Conservation (phyloP, 2,888 invertebrate genomes). For the Laspeyria flexula region DNA sequence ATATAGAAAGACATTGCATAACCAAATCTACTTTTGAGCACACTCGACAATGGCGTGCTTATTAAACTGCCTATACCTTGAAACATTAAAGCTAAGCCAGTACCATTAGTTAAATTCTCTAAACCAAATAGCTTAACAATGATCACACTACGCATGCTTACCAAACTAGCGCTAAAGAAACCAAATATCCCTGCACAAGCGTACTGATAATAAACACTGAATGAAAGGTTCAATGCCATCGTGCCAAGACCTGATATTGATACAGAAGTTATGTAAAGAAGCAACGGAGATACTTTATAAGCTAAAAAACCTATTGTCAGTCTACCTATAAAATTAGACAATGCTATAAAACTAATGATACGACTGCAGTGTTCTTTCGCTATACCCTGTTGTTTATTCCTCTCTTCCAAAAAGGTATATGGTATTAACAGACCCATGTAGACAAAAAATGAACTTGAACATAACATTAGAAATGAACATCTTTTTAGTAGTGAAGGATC, state of each 20-base stretch:
- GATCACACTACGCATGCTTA: constrained; percentile 65
- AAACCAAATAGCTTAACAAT: constrained; percentile 72
- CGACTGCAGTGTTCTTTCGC: not conserved
- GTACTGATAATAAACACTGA: constrained; percentile 67
- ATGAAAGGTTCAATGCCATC: constrained; percentile 42
- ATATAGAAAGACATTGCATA: not conserved
- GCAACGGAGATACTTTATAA: not conserved
- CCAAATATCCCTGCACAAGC: constrained; percentile 64
- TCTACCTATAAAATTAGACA: not conserved
- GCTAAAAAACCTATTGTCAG: not conserved
- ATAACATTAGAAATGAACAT: constrained; percentile 63
- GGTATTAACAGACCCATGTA: constrained; percentile 72
- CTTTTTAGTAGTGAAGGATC: constrained; percentile 67
- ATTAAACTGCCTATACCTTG: constrained; percentile 71
- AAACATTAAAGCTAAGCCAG: constrained; percentile 71
- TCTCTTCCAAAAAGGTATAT: constrained; percentile 20
- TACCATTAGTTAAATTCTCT: constrained; percentile 75
- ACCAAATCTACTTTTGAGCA: constrained; percentile 38
- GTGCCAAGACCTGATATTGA: not conserved
- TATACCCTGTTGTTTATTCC: not conserved
- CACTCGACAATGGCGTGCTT: constrained; percentile 69
- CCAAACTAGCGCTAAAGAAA: constrained; percentile 61
- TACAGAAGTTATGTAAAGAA: not conserved
- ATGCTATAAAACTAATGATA: not conserved
- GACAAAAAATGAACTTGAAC: constrained; percentile 60